Conservation (phyloP, 1,140 invertebrate species). For the Planococcus citri region DNA sequence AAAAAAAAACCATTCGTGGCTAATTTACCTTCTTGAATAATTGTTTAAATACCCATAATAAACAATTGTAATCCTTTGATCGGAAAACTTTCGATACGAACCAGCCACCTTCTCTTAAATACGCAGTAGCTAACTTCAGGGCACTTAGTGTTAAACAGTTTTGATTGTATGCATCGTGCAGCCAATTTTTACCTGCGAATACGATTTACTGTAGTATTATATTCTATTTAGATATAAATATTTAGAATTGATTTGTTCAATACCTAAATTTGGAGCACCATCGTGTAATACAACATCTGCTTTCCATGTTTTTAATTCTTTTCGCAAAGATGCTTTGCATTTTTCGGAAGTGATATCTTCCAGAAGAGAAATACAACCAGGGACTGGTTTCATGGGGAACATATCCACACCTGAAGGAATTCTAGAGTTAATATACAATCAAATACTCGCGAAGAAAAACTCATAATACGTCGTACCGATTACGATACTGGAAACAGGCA, state of each 20-base stretch:
- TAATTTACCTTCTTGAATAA: slow-evolving; percentile 66
- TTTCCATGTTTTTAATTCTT: slow-evolving; percentile 88
- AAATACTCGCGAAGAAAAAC: slow-evolving; percentile 2
- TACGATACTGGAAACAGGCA: slow-evolving; percentile 92
- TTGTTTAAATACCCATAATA: slow-evolving; percentile 93
- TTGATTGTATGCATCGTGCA: slow-evolving; percentile 95
- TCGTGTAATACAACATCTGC: slow-evolving; percentile 94
- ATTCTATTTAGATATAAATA: background rate
- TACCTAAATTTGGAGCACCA: slow-evolving; percentile 96
- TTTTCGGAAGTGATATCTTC: slow-evolving; percentile 97
- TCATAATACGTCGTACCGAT: slow-evolving; percentile 53
- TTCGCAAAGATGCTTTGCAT: slow-evolving; percentile 59
- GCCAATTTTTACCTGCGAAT: slow-evolving; percentile 76
- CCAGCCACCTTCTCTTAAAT: slow-evolving; percentile 85
- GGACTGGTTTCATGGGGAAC: slow-evolving; percentile 85
- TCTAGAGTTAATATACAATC: slow-evolving; percentile 21
- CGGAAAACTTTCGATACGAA: slow-evolving; percentile 99
- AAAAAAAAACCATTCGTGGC: slow-evolving; percentile 3
- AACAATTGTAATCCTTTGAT: slow-evolving; percentile 91
- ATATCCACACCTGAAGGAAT: slow-evolving; percentile 72
- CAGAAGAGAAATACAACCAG: slow-evolving; percentile 74
- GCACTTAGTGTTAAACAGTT: slow-evolving; percentile 78
- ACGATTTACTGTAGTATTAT: no score
- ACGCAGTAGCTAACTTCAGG: slow-evolving; percentile 82
- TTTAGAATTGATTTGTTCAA: no score